Conservation (phyloP, 2,888 invertebrate species). For the Drosophila neotestacea region DNA sequence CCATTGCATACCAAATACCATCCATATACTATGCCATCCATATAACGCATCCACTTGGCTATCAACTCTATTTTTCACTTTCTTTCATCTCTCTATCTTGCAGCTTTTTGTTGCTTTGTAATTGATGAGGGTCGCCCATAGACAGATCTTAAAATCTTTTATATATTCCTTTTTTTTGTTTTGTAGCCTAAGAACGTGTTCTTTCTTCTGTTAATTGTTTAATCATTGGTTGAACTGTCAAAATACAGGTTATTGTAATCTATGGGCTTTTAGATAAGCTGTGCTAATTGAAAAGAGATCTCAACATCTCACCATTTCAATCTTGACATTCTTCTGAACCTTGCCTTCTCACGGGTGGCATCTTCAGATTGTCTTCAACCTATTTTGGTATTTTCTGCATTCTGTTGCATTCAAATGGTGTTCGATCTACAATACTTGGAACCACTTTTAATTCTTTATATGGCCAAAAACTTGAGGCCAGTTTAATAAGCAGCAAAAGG, state of each 20-base stretch:
- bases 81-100: slow-evolving; percentile 53
- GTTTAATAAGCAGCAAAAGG: slow-evolving; percentile 7
- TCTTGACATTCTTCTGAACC: slow-evolving; percentile 27
- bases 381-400: slow-evolving; percentile 42
- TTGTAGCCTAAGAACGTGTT: slow-evolving; percentile 54
- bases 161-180: slow-evolving; percentile 14
- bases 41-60: slow-evolving; percentile 32
- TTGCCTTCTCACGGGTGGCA: slow-evolving; percentile 65
- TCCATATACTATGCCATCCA: slow-evolving; percentile 6
- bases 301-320: slow-evolving; percentile 32
- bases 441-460: slow-evolving; percentile 12
- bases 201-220: slow-evolving; percentile 65
- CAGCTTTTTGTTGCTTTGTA: slow-evolving; percentile 33
- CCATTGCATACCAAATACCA: slow-evolving; percentile 28
- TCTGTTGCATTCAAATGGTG: slow-evolving; percentile 31
- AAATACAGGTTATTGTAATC: slow-evolving; percentile 68
- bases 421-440: slow-evolving; percentile 12
- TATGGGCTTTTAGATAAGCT: slow-evolving; percentile 74
- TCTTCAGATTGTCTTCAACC: neutral
- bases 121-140: slow-evolving; percentile 67
- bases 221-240: slow-evolving; percentile 71
- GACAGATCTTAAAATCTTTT: slow-evolving; percentile 50
- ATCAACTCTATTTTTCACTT: slow-evolving; percentile 71
- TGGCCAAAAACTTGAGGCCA: slow-evolving; percentile 6
- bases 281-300: slow-evolving; percentile 65